Percentiles rank a stretch among this genome's conserved stretches.
Evolutionary conservation across 2,797 vertebrate species (phyloP).

Genomic region (Cheirogaleus major): DNA sequence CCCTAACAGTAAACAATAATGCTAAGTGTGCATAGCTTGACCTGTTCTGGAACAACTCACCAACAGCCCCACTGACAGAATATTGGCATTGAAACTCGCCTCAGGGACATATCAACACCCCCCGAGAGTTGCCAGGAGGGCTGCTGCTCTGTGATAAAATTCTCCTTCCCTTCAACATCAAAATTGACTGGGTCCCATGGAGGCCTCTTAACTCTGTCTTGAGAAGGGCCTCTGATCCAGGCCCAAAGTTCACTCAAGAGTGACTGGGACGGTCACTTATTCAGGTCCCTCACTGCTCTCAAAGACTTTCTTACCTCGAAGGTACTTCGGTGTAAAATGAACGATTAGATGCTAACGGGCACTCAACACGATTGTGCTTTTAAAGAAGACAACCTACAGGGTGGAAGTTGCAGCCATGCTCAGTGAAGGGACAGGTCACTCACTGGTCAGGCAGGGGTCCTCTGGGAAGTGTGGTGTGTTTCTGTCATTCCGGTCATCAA

Average conservation of each 20-base stretch:
- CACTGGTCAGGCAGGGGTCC: not conserved
- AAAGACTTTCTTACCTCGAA: not conserved
- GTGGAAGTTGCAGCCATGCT: not conserved
- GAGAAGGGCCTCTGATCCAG: not conserved
- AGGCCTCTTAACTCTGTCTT: not conserved
- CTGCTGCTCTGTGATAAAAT: not conserved
- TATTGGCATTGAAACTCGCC: not conserved
- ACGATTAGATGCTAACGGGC: not conserved
- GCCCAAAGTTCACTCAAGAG: not conserved
- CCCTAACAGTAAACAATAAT: not conserved
- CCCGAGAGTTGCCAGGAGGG: not conserved
- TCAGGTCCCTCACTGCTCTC: not conserved
- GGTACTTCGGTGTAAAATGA: not conserved
- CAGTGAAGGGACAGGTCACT: not conserved
- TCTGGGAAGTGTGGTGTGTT: not conserved
- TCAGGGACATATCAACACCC: not conserved
- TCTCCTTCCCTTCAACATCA: not conserved
- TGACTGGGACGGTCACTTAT: not conserved
- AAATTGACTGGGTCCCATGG: not conserved
- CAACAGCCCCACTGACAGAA: slow-evolving; percentile 59
- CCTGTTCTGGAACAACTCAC: slow-evolving; percentile 71
- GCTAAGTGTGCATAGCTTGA: not conserved
- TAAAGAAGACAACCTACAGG: not conserved
- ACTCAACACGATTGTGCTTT: not conserved
- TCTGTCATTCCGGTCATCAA: not conserved